phyloP scores from a whole-genome alignment of 1,140 invertebrate species.

The Ceratitis capitata region DNA sequence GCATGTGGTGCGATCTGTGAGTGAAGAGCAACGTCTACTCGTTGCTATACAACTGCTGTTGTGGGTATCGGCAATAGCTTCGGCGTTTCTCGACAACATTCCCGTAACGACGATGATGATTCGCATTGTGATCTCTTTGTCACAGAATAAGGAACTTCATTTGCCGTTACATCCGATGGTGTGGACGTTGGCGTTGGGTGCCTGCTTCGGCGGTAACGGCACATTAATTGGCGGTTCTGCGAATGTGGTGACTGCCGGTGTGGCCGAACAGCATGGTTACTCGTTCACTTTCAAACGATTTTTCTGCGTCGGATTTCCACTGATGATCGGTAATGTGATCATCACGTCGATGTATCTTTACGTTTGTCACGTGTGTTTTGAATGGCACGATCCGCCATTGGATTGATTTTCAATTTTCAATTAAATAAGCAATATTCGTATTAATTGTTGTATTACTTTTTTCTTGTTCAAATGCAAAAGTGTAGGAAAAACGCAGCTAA shows the following conservation, averaged over 20 bases:
- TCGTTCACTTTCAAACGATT: conserved; percentile 71
- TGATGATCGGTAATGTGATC: conserved; percentile 73
- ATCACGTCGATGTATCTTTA: conserved; percentile 74
- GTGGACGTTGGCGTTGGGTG: conserved; percentile 78
- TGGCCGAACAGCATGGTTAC: conserved; percentile 83
- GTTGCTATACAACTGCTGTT: conserved; percentile 76
- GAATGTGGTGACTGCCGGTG: conserved; percentile 80
- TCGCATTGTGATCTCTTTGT: conserved; percentile 71
- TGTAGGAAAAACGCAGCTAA: no score
- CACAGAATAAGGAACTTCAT: conserved; percentile 68
- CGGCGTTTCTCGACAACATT: conserved; percentile 82
- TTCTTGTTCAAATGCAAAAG: no score
- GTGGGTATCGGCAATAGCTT: conserved; percentile 77
- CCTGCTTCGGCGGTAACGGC: conserved; percentile 82
- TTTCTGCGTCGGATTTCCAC: conserved; percentile 76
- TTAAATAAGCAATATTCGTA: background rate
- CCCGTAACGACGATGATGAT: conserved; percentile 85
- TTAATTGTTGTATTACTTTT: no score
- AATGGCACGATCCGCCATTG: conserved; percentile 66
- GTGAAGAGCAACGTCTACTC: conserved; percentile 68
- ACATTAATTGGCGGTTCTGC: conserved; percentile 81
- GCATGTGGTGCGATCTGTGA: conserved; percentile 70
- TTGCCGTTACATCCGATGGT: conserved; percentile 75
- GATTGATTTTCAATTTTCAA: background rate
- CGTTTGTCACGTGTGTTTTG: conserved; percentile 71